phyloP scores from a whole-genome alignment of 1,140 invertebrate species.

The Potamilus streckersoni region DNA sequence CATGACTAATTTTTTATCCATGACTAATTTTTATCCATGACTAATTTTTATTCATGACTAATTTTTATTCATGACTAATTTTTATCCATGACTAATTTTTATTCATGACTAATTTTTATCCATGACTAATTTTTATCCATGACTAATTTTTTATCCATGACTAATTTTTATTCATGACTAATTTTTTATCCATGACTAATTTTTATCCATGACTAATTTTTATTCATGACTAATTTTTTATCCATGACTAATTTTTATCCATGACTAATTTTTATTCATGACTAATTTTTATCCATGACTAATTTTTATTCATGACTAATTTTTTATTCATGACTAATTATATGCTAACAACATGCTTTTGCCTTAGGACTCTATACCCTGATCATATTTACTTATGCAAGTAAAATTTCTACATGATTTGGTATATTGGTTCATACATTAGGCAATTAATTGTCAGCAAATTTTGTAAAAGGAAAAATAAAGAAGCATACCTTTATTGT shows the following conservation, averaged over 20 bases:
- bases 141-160: no score
- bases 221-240: slow-evolving; percentile 78
- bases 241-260: slow-evolving; percentile 73
- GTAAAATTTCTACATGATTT: no score
- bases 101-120: slow-evolving; percentile 79
- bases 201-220: neutral
- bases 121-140: slow-evolving; percentile 72
- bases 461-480: no score
- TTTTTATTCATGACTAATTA: no score
- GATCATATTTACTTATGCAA: no score
- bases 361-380: no score
- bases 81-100: neutral
- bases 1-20: slow-evolving; percentile 78
- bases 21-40: slow-evolving; percentile 67
- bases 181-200: slow-evolving; percentile 76
- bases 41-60: slow-evolving; percentile 75
- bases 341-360: no score
- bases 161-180: slow-evolving; percentile 75
- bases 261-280: slow-evolving; percentile 73
- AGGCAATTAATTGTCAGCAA: no score
- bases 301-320: no score
- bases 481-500: no score
- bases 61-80: slow-evolving; percentile 75
- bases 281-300: slow-evolving; percentile 77
- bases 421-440: no score